Base-by-base conservation (phyloP, 2,113 vertebrate genomes). In the Uria aalge region DNA sequence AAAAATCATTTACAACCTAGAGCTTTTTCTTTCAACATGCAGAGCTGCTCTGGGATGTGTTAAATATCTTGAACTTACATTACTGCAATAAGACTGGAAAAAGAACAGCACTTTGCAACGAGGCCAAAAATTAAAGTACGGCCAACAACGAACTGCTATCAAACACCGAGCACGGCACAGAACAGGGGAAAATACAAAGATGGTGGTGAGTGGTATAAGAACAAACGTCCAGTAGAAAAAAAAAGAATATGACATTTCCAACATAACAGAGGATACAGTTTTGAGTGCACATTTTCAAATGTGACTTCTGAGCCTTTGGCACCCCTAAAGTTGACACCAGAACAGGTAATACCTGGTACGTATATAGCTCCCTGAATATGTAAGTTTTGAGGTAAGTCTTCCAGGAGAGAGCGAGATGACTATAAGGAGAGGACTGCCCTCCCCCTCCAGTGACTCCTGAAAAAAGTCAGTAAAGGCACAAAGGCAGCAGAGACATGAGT, bases 1-100 rank as follows among this genome's bases (percentile, higher is more conserved):
- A 74, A 78, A 96, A 95, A 55, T 87, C 76, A 62, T 63, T 90
- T 93, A 78, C n/a, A 91, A 84, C 50, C 24, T 69, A 87, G 72
- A 83, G 36, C 26, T 55, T 85, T 89, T 60, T 67, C 68, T 73
- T 82, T 53, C 73, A 85, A 75, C 47, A 78, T 32, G 57, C 41
- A 64, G 67, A 85, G 57, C 16, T 92, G 71, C 66, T 87, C 73
- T 94, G 73, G 45, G 72, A 68, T 53, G 27, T 20, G 73, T 68
- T 82, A 78, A 85, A 57, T 85, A 87, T 45, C 62, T 24, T 76
- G 11, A 94, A 94, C 69, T 76, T 57, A 34, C 66, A 50, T 66
- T 84, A 79, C 48, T 66, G 41, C 38, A 94, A 2, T 62, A 84
- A 84, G 60, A 76, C 43, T 79, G 32, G 45, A 90, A 88, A 45